Evolutionary conservation across 2,797 vertebrate genomes (phyloP).

Genomic region (Paguma larvata): DNA sequence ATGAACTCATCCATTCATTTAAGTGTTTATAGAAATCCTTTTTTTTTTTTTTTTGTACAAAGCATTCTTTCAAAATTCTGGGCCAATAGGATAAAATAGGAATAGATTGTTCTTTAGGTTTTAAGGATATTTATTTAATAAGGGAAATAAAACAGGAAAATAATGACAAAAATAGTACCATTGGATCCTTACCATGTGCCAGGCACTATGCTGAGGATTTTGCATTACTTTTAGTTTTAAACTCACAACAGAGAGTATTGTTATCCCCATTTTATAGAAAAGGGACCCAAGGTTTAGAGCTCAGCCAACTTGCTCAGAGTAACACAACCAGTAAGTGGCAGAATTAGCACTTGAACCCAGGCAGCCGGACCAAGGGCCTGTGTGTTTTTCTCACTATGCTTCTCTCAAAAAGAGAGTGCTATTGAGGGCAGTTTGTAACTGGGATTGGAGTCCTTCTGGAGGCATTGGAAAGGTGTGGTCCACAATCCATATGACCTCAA

Average conservation of each 20-base stretch:
- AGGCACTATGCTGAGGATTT: not conserved
- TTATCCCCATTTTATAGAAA: not conserved
- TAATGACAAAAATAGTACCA: not conserved
- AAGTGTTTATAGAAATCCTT: not conserved
- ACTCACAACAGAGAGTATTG: not conserved
- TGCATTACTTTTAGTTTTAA: not conserved
- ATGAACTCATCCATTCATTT: not conserved
- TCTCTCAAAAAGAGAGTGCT: not conserved
- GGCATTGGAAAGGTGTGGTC: not conserved
- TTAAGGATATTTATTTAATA: not conserved
- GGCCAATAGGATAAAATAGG: not conserved
- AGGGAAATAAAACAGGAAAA: not conserved
- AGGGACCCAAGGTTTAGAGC: not conserved
- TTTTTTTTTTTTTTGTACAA: not conserved
- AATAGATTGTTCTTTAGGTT: not conserved
- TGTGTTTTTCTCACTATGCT: not conserved
- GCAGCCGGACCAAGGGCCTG: not conserved
- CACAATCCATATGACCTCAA: fast-evolving
- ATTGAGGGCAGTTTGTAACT: not conserved
- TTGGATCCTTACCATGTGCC: not conserved
- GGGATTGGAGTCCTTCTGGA: not conserved
- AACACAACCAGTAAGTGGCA: not conserved
- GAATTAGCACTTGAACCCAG: not conserved
- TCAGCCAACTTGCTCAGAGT: not conserved
- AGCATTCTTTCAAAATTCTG: not conserved